These are phyloP conservation scores for Aegotheles bennettii DNA, from an alignment of 2,113 vertebrate species.

Conservation along the genomic window DNA sequence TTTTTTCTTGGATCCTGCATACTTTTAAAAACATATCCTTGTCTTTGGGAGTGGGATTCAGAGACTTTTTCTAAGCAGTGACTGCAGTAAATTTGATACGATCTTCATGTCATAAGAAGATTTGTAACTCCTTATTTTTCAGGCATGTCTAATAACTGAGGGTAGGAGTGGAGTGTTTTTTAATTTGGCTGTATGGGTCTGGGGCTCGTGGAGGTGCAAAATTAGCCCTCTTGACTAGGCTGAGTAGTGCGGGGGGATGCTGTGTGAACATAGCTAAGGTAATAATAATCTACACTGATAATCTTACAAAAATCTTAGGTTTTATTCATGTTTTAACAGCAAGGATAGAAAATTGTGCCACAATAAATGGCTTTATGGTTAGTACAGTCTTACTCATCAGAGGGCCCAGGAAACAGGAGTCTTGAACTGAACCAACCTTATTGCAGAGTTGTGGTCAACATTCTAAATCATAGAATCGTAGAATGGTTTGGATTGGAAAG, in stretches of 20 bases:
- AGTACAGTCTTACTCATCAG: neutral
- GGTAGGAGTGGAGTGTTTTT: neutral
- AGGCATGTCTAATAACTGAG: neutral
- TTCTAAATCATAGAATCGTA: no score
- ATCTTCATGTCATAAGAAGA: neutral
- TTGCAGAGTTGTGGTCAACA: neutral
- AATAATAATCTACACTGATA: neutral
- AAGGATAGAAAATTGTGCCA: neutral
- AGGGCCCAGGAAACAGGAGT: neutral
- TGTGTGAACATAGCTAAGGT: neutral
- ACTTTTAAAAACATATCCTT: neutral
- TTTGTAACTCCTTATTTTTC: neutral
- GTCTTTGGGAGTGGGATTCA: neutral
- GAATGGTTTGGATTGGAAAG: no score
- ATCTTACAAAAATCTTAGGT: neutral
- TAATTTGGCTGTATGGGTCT: neutral
- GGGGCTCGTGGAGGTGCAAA: neutral
- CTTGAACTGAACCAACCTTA: neutral
- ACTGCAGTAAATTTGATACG: neutral
- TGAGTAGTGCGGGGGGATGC: neutral
- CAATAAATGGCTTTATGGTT: neutral
- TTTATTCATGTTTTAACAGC: neutral
- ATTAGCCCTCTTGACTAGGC: neutral
- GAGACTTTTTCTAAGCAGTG: neutral
- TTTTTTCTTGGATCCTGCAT: neutral